Evolutionary conservation across 2,113 vertebrate species (phyloP).

Genomic region (Coryphaenoides rupestris): DNA sequence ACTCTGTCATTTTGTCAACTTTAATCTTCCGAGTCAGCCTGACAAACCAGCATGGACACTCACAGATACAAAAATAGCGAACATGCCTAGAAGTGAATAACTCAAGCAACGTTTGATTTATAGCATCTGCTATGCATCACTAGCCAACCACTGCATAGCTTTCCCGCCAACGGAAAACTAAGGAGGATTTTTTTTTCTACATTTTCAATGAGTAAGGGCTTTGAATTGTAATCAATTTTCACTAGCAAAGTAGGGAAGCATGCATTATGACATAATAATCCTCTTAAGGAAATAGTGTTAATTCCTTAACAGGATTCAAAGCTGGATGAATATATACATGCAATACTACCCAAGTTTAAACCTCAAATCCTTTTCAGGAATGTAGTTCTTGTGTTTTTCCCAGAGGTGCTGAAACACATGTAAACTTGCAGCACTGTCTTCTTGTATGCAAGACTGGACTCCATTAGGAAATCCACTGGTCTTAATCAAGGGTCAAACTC

Average conservation of each 20-base stretch:
- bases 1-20: constrained; percentile 49
- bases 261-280: constrained; percentile 10
- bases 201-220: constrained; percentile 45
- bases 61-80: background rate
- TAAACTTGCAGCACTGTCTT: too few relatives aligned
- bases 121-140: constrained; percentile 29
- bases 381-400: too few relatives aligned
- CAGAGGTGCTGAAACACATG: too few relatives aligned
- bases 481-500: too few relatives aligned
- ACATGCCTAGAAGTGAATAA: background rate
- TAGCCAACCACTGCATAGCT: constrained; percentile 42
- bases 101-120: constrained; percentile 44
- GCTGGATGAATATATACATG: too few relatives aligned
- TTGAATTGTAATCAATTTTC: constrained; percentile 37
- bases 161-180: constrained; percentile 43
- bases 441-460: too few relatives aligned
- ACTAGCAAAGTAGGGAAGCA: constrained; percentile 17
- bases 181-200: constrained; percentile 33
- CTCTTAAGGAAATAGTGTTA: too few relatives aligned
- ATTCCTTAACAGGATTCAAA: too few relatives aligned
- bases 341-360: too few relatives aligned
- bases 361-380: too few relatives aligned
- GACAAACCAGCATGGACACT: background rate
- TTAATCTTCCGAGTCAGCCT: constrained; percentile 56
- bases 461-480: too few relatives aligned